Evolutionary conservation across 1,140 invertebrate species (phyloP).

Genomic region (Homalodisca vitripennis): DNA sequence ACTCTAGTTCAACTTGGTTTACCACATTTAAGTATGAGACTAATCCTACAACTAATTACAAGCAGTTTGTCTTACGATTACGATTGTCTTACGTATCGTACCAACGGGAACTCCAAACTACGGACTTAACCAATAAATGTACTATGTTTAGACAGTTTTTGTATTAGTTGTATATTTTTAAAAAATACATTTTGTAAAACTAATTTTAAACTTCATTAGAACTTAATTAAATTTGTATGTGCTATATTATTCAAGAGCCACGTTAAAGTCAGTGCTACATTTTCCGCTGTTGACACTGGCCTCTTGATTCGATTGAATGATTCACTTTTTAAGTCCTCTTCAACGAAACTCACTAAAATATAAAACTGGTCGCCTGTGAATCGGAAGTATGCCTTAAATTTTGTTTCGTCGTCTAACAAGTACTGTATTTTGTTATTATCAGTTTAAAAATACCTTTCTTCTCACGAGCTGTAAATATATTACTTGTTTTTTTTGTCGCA

Average conservation of each 20-base stretch:
- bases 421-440: not conserved
- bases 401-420: conserved; percentile 1
- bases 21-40: too few species aligned
- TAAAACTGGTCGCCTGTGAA: conserved; percentile 1
- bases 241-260: not conserved
- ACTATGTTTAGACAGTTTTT: not conserved
- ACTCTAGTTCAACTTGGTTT: too few species aligned
- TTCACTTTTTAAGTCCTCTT: not conserved
- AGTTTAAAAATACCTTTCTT: not conserved
- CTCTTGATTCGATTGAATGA: conserved; percentile 5
- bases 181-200: too few species aligned
- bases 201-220: too few species aligned
- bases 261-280: not conserved
- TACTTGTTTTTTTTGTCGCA: conserved; percentile 8
- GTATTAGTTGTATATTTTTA: not conserved
- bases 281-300: conserved; percentile 6
- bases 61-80: not conserved
- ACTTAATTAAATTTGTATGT: not conserved
- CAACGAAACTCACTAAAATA: conserved; percentile 7
- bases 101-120: not conserved
- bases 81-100: not conserved
- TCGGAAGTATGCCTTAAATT: not conserved
- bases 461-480: conserved; percentile 6
- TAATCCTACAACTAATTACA: conserved; percentile 29
- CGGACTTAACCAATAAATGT: not conserved